These are phyloP conservation scores for Nowickia ferox DNA, from an alignment of 2,888 invertebrate genomes.

Conservation along the genomic window DNA sequence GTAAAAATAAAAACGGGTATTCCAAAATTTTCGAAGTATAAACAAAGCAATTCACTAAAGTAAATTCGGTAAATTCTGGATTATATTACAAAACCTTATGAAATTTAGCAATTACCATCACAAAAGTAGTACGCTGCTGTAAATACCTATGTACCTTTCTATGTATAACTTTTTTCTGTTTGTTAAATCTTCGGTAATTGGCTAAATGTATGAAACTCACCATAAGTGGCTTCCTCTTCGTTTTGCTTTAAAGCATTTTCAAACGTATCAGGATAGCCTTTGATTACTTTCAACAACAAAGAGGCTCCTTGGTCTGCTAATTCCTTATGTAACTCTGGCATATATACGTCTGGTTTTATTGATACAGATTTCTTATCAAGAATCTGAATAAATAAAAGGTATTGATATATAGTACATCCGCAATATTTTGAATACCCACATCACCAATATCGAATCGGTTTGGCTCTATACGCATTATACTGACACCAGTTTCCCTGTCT, in stretches of 20 bases:
- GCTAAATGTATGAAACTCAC: constrained; percentile 82
- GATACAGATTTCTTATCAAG: constrained; percentile 85
- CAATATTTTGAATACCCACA: constrained; percentile 77
- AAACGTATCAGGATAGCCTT: constrained; percentile 86
- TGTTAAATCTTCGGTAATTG: too few relatives aligned
- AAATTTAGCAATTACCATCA: too few relatives aligned
- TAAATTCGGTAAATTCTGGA: too few relatives aligned
- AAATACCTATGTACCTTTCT: too few relatives aligned
- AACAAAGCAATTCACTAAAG: too few relatives aligned
- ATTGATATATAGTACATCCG: background rate
- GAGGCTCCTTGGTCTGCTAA: constrained; percentile 88
- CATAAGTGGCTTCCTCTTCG: constrained; percentile 87
- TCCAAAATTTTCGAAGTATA: too few relatives aligned
- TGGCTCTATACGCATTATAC: constrained; percentile 93
- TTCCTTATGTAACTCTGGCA: constrained; percentile 87
- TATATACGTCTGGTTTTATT: constrained; percentile 85
- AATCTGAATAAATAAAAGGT: constrained; percentile 74
- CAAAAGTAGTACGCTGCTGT: too few relatives aligned
- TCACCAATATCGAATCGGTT: constrained; percentile 91
- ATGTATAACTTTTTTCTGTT: too few relatives aligned
- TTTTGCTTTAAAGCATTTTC: constrained; percentile 86
- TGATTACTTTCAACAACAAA: constrained; percentile 86
- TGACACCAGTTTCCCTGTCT: constrained; percentile 91
- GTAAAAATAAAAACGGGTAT: constrained; percentile 35
- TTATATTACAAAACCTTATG: too few relatives aligned